Base-by-base conservation (phyloP, 64 coral and sea anemone species). In the Actinia tenebrosa region DNA sequence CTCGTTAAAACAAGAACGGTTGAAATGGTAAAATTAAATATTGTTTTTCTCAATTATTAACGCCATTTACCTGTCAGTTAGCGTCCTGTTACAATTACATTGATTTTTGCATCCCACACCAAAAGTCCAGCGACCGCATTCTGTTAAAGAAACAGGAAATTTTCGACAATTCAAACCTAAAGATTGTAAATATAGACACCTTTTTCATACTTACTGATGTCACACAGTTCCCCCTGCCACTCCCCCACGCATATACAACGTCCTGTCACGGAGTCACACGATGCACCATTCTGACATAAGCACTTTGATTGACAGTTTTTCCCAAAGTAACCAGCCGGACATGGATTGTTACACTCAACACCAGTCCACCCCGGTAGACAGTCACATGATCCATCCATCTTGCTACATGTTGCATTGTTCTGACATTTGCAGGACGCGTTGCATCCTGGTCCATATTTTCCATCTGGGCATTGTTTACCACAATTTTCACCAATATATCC, bases 241-340 rank as follows among this genome's bases (percentile, higher is more conserved):
- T 94, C 95, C 42, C 90, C 93, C 11, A 94, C 68, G 91, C 95
- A 98, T 18, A 82, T 89, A 71, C 95, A 98, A 7, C 68, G 86
- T 43, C 95, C 95, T 60, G 91, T 45, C 56, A 91, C 77, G 16
- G 71, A 71, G 45, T 98, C 95, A 98, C 95, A 98, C 4, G 95
- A 94, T 8, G 84, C 95, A 56, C 53, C 42, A 80, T 98, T 94
- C 50, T 98, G 82, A 83, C 95, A 98, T 15, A 20, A 75, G 71
- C 95, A 98, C 20, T 89, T 98, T 82, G 69, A 84, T 18, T 50
- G 84, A 87, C 95, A 98, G 89, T 89, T 91, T 45, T 91, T 94
- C 19, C 95, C 95, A 94, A 93, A 93, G 66, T 98, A 93, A 25
- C 91, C 91, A 66, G 89, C 86, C 23, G 95, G 95, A 19, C 95